Conservation (phyloP, 2,888 invertebrate species). For the Leucophenga maculata region DNA sequence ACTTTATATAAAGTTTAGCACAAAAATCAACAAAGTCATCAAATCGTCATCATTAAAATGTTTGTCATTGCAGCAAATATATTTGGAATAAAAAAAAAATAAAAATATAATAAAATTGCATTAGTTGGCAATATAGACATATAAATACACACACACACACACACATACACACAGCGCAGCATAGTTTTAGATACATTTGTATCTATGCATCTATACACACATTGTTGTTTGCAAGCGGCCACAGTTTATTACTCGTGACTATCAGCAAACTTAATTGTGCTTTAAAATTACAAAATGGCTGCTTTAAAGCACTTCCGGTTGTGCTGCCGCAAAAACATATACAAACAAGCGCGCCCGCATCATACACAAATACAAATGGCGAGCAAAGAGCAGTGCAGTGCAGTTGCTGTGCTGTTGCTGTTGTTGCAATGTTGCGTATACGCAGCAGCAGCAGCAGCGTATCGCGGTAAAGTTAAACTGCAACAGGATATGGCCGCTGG, state of each 20-base stretch:
- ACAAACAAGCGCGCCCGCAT: slow-evolving; percentile 24
- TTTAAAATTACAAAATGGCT: slow-evolving; percentile 41
- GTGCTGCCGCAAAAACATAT: too few relatives aligned
- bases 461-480: too few relatives aligned
- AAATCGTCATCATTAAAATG: too few relatives aligned
- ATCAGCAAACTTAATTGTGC: slow-evolving; percentile 54
- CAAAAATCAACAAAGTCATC: neutral
- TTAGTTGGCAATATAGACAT: neutral
- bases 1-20: neutral
- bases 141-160: too few relatives aligned
- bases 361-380: slow-evolving; percentile 22
- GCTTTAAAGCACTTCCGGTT: too few relatives aligned
- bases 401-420: slow-evolving; percentile 31
- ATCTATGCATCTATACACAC: too few relatives aligned
- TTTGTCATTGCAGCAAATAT: too few relatives aligned
- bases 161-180: too few relatives aligned
- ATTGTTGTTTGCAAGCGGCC: slow-evolving; percentile 29
- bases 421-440: too few relatives aligned
- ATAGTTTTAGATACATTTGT: too few relatives aligned
- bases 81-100: too few relatives aligned
- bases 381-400: slow-evolving; percentile 6
- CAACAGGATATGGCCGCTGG: slow-evolving; percentile 20
- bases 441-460: too few relatives aligned
- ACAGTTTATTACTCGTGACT: slow-evolving; percentile 42
- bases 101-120: neutral